phyloP scores from a whole-genome alignment of 1,140 invertebrate genomes.

The Coelopa frigida region DNA sequence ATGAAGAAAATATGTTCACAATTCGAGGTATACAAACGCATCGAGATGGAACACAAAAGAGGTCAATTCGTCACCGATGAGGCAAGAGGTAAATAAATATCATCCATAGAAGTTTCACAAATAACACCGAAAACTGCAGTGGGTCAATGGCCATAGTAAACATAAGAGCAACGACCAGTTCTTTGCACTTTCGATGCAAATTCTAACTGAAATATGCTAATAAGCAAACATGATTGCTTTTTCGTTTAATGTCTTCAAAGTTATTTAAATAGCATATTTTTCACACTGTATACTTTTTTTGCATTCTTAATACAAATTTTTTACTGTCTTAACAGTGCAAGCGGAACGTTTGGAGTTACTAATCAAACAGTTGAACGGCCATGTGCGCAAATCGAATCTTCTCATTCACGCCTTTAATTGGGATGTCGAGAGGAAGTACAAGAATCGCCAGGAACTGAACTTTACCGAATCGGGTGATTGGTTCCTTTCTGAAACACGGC shows the following conservation, averaged over 20 bases:
- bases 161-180: too few relatives aligned
- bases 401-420: conserved; percentile 19
- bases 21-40: conserved; percentile 6
- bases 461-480: too few relatives aligned
- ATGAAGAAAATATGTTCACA: conserved; percentile 4
- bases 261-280: too few relatives aligned
- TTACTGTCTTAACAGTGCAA: conserved; percentile 15
- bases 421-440: conserved; percentile 7
- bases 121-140: too few relatives aligned
- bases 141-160: too few relatives aligned
- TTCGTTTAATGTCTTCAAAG: too few relatives aligned
- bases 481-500: too few relatives aligned
- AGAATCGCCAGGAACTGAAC: too few relatives aligned
- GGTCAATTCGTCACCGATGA: conserved; percentile 17
- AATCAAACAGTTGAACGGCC: conserved; percentile 17
- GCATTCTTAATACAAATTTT: not conserved
- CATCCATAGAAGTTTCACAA: too few relatives aligned
- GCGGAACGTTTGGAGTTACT: conserved; percentile 17
- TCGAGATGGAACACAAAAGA: conserved; percentile 26
- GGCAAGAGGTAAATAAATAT: conserved; percentile 11
- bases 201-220: too few relatives aligned
- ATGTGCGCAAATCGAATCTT: conserved; percentile 23
- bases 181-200: too few relatives aligned
- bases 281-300: not conserved
- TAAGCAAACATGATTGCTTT: too few relatives aligned